A percentile compares a stretch with the other conserved stretches of the same genome.
Conservation (phyloP, 2,888 invertebrate genomes). For the Tolmerus cingulatus region DNA sequence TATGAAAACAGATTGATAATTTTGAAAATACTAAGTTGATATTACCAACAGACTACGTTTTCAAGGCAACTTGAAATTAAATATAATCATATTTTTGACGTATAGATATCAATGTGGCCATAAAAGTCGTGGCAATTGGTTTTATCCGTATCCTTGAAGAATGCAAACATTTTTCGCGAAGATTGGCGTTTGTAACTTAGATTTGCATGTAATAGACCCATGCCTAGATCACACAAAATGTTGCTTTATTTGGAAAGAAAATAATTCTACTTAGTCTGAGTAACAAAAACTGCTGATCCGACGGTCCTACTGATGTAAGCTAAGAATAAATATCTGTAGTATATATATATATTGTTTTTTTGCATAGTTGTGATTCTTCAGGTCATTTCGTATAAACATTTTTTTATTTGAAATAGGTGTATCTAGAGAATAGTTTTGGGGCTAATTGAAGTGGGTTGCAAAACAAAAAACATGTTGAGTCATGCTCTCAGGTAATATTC, state of each 20-base stretch:
- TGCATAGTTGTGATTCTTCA: too few relatives aligned
- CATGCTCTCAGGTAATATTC: background rate
- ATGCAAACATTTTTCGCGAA: background rate
- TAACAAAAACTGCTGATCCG: too few relatives aligned
- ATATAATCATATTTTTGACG: background rate
- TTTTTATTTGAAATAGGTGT: background rate
- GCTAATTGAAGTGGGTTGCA: background rate
- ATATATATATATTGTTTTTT: too few relatives aligned
- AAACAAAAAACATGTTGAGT: background rate
- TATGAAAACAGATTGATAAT: background rate
- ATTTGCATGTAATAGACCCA: background rate
- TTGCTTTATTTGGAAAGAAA: background rate
- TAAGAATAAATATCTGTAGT: too few relatives aligned
- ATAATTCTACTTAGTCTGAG: too few relatives aligned
- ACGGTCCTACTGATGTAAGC: too few relatives aligned
- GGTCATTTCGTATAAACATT: too few relatives aligned
- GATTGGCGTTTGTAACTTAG: background rate
- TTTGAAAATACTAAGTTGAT: background rate
- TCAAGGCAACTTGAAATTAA: background rate
- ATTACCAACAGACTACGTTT: background rate
- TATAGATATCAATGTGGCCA: background rate
- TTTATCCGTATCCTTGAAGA: background rate
- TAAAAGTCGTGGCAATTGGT: background rate
- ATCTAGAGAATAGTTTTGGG: background rate
- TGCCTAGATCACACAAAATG: too few relatives aligned